These are phyloP conservation scores for Chymomyza amoena DNA, from an alignment of 2,888 invertebrate species.

Conservation along the genomic window DNA sequence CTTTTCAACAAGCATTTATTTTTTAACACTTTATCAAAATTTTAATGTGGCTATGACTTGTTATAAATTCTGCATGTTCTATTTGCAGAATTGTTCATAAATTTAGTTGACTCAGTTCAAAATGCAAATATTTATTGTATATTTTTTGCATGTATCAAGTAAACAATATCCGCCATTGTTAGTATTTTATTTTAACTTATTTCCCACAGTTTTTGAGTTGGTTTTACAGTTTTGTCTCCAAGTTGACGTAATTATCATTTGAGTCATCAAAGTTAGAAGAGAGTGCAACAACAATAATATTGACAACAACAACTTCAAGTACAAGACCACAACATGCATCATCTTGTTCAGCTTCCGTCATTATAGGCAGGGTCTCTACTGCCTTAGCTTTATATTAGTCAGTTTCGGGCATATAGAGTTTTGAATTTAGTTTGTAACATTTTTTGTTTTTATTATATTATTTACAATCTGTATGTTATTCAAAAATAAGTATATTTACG, in stretches of 20 bases:
- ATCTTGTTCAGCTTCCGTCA: constrained; percentile 59
- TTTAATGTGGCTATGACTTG: not conserved
- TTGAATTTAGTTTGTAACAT: not conserved
- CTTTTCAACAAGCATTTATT: not conserved
- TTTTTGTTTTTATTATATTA: too few species aligned
- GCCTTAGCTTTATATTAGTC: constrained; percentile 12
- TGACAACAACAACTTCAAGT: not conserved
- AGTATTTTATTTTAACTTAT: not conserved
- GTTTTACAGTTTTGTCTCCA: constrained; percentile 54
- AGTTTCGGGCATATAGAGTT: not conserved
- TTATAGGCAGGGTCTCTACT: constrained; percentile 24
- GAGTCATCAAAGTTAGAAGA: constrained; percentile 42
- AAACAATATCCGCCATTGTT: not conserved
- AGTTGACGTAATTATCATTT: constrained; percentile 64
- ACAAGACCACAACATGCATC: constrained; percentile 2
- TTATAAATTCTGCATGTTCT: not conserved
- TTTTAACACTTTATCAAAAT: not conserved
- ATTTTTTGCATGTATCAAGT: not conserved
- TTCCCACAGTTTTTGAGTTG: not conserved
- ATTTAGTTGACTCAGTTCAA: not conserved
- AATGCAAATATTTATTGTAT: not conserved
- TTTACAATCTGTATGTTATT: too few species aligned
- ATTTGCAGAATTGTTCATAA: not conserved
- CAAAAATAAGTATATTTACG: too few species aligned
- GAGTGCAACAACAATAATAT: not conserved